These are phyloP conservation scores for Ameiurus melas DNA, from an alignment of 2,113 vertebrate species.

Conservation along the genomic window DNA sequence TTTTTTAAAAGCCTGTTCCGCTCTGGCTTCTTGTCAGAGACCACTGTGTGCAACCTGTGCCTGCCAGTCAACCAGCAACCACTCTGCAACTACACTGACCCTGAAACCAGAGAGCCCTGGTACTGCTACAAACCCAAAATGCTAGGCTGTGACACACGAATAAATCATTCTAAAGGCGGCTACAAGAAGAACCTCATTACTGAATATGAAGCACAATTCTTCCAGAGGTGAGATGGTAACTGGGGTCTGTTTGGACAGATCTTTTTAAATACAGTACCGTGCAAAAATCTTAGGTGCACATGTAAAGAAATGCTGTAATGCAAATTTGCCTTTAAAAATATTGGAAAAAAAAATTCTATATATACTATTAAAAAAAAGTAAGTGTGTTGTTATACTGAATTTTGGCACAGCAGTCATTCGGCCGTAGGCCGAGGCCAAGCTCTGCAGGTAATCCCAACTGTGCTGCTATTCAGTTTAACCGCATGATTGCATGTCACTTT, in stretches of 20 bases:
- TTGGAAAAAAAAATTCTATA: background rate
- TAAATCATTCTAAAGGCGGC: constrained; percentile 91
- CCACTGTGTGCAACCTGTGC: constrained; percentile 89
- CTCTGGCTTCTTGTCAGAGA: constrained; percentile 83
- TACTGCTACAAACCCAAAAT: constrained; percentile 94
- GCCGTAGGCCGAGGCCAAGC: background rate
- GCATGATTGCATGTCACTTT: background rate
- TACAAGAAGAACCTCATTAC: constrained; percentile 87
- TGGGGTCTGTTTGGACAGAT: background rate
- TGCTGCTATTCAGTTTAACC: background rate
- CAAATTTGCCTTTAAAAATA: background rate
- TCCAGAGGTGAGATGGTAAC: constrained; percentile 80
- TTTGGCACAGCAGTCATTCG: background rate
- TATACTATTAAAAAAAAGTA: background rate
- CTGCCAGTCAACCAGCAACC: constrained; percentile 76
- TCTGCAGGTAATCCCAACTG: background rate
- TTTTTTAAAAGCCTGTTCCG: constrained; percentile 93
- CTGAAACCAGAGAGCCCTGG: constrained; percentile 91
- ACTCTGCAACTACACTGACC: constrained; percentile 92
- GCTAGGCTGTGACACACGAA: constrained; percentile 84
- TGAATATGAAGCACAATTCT: constrained; percentile 80
- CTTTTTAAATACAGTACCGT: background rate
- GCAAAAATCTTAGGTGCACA: background rate
- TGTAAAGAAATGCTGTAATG: background rate
- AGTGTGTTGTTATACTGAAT: background rate